These are phyloP conservation scores for Lepus americanus DNA, from an alignment of 2,113 vertebrate genomes.

Conservation along the genomic window DNA sequence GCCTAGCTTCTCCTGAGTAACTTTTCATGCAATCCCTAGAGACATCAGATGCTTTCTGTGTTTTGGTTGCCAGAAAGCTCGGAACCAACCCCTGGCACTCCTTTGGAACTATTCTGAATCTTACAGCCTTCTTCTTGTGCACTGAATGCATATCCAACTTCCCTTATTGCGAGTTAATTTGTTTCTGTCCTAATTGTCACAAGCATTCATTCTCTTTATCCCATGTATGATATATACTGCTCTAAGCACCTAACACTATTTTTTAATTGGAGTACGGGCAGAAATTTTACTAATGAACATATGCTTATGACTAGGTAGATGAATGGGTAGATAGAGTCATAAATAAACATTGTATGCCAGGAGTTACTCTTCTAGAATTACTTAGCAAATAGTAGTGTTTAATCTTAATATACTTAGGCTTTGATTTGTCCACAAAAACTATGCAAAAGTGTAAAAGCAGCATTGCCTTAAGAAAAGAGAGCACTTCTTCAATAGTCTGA, in stretches of 20 bases:
- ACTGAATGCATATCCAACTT: conserved; percentile 20
- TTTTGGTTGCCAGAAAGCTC: neutral
- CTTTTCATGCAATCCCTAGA: neutral
- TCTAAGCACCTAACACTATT: neutral
- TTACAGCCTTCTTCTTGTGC: neutral
- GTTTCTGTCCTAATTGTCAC: neutral
- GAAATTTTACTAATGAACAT: conserved; percentile 7
- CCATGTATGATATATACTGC: neutral
- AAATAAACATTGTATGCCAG: neutral
- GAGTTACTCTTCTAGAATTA: neutral
- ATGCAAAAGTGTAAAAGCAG: neutral
- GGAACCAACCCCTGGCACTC: neutral
- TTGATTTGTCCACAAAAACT: conserved; percentile 30
- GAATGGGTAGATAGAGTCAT: neutral
- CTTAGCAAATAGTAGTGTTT: conserved; percentile 1
- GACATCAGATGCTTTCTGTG: neutral
- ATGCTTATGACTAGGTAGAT: neutral
- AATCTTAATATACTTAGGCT: conserved; percentile 17
- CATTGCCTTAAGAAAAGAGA: neutral
- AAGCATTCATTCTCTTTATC: conserved; percentile 35
- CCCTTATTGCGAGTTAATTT: neutral
- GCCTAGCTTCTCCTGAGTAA: neutral
- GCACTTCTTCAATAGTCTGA: neutral
- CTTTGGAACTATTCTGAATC: neutral
- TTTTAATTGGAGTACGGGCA: neutral